Conservation (phyloP, 1,140 invertebrate genomes). For the Ooceraea biroi region DNA sequence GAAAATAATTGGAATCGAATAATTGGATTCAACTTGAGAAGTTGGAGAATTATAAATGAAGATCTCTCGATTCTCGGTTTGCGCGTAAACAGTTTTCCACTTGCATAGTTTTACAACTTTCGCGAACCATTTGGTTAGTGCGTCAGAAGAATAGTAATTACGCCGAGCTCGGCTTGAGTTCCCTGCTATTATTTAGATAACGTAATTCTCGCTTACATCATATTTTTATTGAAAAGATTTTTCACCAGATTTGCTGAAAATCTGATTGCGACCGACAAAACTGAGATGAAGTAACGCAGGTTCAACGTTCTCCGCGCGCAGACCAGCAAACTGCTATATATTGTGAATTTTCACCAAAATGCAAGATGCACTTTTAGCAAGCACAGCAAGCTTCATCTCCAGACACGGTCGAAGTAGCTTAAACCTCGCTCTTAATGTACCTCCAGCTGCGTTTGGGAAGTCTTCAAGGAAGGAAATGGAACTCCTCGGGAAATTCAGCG, state of each 20-base stretch:
- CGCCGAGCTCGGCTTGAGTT: not conserved
- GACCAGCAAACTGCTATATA: conserved; percentile 46
- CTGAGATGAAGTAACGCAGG: not conserved
- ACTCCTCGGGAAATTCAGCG: conserved; percentile 21
- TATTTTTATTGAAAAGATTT: conserved; percentile 38
- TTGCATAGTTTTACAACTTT: not conserved
- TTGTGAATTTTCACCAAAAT: conserved; percentile 62
- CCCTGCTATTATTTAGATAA: not conserved
- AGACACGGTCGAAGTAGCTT: conserved; percentile 10
- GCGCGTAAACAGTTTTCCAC: conserved; percentile 9
- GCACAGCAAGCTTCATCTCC: conserved; percentile 31
- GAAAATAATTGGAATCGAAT: conserved; percentile 74
- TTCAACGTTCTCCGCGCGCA: conserved; percentile 21
- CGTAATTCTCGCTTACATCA: not conserved
- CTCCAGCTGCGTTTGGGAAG: not conserved
- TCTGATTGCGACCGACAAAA: conserved; percentile 30
- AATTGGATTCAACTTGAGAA: conserved; percentile 60
- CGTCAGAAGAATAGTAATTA: conserved; percentile 26
- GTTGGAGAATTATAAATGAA: conserved; percentile 9
- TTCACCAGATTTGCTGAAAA: conserved; percentile 37
- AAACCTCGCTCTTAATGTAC: conserved; percentile 40
- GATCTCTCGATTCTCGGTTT: conserved; percentile 19
- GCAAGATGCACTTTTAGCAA: conserved; percentile 59
- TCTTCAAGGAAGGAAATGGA: conserved; percentile 32
- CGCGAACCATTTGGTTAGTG: not conserved